A percentile compares a stretch with the other conserved stretches of the same genome.
phyloP scores from a whole-genome alignment of 2,797 vertebrate species.

The Setipinna tenuifilis region DNA sequence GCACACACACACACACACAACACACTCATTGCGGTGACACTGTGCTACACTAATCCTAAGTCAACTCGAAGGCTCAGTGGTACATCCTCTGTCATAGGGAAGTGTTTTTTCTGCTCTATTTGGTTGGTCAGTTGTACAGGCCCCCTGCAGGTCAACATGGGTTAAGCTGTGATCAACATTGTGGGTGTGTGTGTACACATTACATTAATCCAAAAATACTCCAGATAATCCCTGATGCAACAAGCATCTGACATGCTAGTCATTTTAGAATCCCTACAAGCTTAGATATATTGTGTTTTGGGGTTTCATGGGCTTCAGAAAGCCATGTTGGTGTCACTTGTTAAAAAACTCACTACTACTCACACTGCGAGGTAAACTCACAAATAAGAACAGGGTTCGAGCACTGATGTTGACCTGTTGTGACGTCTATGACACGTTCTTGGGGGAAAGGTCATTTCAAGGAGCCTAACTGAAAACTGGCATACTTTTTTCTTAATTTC shows the following conservation, averaged over 20 bases:
- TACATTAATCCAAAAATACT: background rate
- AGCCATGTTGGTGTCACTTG: background rate
- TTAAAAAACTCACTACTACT: too few relatives aligned
- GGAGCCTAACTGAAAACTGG: too few relatives aligned
- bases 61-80: background rate
- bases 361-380: too few relatives aligned
- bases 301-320: background rate
- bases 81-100: background rate
- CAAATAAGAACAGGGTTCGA: too few relatives aligned
- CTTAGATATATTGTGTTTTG: background rate
- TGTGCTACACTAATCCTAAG: background rate
- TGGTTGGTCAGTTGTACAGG: background rate
- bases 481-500: too few relatives aligned
- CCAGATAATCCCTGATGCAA: background rate
- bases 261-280: background rate
- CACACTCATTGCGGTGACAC: background rate
- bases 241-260: background rate
- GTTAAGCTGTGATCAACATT: background rate
- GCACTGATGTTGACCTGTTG: too few relatives aligned
- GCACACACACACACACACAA: background rate
- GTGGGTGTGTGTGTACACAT: background rate
- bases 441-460: too few relatives aligned
- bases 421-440: too few relatives aligned
- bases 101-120: background rate
- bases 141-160: background rate